Evolutionary conservation across 2,888 invertebrate species (phyloP).

Genomic region (Tubulanus polymorphus): DNA sequence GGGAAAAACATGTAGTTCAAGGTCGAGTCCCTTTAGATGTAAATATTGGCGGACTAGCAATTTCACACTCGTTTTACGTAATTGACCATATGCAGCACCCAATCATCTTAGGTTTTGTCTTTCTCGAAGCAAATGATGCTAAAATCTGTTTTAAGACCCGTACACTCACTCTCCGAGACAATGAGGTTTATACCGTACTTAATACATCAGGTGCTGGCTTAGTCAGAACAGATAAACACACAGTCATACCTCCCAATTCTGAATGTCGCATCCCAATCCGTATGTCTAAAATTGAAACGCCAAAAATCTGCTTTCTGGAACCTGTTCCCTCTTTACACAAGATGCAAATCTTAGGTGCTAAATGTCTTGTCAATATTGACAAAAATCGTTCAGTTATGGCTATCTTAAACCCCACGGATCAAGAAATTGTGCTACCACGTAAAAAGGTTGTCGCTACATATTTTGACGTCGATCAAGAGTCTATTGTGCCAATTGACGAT

Average conservation of each 20-base stretch:
- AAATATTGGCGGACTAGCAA: background rate
- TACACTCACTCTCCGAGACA: background rate
- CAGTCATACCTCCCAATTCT: background rate
- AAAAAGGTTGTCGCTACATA: background rate
- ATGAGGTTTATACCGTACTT: background rate
- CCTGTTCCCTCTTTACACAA: background rate
- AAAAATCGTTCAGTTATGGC: no score
- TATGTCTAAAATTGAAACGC: background rate
- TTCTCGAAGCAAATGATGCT: background rate
- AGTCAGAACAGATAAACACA: background rate
- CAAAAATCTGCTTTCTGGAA: background rate
- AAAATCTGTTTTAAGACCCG: background rate
- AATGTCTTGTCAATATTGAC: no score
- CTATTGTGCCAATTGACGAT: no score
- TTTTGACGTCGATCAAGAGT: no score
- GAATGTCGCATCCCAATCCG: slow-evolving; percentile 1
- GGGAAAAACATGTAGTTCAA: no score
- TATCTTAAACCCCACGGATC: no score
- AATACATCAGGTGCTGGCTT: background rate
- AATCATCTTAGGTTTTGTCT: slow-evolving; percentile 3
- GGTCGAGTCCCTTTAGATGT: no score
- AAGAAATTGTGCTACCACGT: background rate
- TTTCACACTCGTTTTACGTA: slow-evolving; percentile 2
- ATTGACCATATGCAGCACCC: background rate
- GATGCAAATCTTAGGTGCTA: no score